These are phyloP conservation scores for Timandra comae DNA, from an alignment of 2,888 invertebrate species.

Conservation along the genomic window DNA sequence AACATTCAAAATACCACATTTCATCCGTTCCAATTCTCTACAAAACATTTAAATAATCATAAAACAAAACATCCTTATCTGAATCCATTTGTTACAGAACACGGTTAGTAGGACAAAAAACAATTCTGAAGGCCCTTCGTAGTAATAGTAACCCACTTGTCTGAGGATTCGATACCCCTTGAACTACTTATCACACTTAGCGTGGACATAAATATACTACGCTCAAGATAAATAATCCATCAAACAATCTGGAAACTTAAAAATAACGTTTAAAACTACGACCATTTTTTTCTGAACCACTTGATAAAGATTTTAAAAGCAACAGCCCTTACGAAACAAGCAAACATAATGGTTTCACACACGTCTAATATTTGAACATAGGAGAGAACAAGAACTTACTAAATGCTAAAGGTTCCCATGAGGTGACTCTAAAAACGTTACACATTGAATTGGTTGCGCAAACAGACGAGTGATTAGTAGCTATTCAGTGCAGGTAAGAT, in stretches of 20 bases:
- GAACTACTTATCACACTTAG: conserved; percentile 48
- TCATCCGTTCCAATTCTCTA: conserved; percentile 9
- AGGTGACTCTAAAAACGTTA: conserved; percentile 39
- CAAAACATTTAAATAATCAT: conserved; percentile 21
- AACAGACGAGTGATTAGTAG: conserved; percentile 45
- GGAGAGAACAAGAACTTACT: conserved; percentile 41
- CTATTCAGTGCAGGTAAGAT: conserved; percentile 32
- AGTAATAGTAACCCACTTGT: conserved; percentile 60
- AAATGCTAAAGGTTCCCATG: conserved; percentile 33
- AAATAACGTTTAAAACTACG: no score
- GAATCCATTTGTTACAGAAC: conserved; percentile 34
- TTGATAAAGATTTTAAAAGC: conserved; percentile 24
- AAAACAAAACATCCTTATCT: conserved; percentile 29
- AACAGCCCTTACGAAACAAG: no score
- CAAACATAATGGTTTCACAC: conserved; percentile 46
- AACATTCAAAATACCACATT: conserved; percentile 7
- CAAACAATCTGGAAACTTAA: conserved; percentile 8
- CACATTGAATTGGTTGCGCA: conserved; percentile 39
- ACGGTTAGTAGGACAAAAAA: conserved; percentile 66
- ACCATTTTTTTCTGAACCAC: conserved; percentile 29
- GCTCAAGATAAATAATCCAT: conserved; percentile 27
- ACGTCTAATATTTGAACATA: conserved; percentile 34
- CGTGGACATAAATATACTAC: conserved; percentile 30
- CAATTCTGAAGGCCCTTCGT: conserved; percentile 43
- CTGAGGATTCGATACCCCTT: conserved; percentile 56